Evolutionary conservation across 2,113 vertebrate genomes (phyloP).

Genomic region (Corythornis madagascariensis): DNA sequence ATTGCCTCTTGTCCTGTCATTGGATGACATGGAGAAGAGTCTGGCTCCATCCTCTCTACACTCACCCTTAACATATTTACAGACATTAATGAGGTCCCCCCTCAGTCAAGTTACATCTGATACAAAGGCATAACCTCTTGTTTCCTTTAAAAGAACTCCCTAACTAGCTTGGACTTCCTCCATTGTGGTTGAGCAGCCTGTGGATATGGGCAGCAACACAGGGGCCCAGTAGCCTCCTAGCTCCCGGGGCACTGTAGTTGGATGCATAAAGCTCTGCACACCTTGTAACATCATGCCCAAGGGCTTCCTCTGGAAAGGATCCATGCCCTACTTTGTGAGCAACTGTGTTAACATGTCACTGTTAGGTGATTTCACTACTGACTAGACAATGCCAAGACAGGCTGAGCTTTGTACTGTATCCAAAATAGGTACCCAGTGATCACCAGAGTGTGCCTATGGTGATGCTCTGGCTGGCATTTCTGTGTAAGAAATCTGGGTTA

Average conservation of each 20-base stretch:
- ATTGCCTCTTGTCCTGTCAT: no score
- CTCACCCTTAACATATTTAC: no score
- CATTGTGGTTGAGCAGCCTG: not conserved
- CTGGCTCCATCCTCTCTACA: no score
- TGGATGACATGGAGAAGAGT: no score
- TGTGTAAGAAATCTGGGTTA: not conserved
- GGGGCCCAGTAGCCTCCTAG: not conserved
- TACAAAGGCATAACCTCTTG: not conserved
- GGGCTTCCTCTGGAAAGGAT: not conserved
- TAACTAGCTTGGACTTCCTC: not conserved
- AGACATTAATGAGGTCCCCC: no score
- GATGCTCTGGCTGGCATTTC: not conserved
- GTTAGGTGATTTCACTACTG: not conserved
- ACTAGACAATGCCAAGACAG: not conserved
- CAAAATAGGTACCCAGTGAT: not conserved
- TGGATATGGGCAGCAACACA: not conserved
- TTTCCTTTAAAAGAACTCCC: not conserved
- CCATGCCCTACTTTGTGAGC: not conserved
- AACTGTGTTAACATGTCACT: not conserved
- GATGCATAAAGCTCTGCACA: not conserved
- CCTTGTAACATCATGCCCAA: not conserved
- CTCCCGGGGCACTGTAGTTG: accelerated
- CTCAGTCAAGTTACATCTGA: not conserved
- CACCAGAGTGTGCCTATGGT: not conserved
- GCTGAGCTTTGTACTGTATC: not conserved